Percentiles rank a stretch among this genome's conserved stretches.
Conservation (phyloP, 2,888 invertebrate genomes). For the Mythimna albipuncta region DNA sequence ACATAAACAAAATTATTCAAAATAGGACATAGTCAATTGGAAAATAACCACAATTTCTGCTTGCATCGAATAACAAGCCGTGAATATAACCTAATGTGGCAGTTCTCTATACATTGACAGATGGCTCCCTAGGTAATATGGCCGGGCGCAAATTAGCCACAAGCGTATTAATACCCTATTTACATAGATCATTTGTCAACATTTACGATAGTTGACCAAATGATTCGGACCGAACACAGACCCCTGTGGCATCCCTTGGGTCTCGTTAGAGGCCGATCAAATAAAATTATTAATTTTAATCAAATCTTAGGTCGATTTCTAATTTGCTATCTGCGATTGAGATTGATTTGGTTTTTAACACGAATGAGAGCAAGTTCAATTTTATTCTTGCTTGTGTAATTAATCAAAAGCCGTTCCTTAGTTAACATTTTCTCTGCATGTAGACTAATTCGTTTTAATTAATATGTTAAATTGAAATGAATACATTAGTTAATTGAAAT, state of each 20-base stretch:
- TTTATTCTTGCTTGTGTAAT: not conserved
- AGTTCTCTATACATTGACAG: constrained; percentile 61
- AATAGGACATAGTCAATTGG: not conserved
- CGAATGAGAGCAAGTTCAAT: not conserved
- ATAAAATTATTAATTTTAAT: constrained; percentile 30
- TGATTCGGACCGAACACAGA: constrained; percentile 49
- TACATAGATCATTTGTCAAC: constrained; percentile 69
- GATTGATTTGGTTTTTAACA: constrained; percentile 17
- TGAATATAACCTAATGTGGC: constrained; percentile 20
- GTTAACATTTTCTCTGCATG: not conserved
- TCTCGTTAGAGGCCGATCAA: constrained; percentile 41
- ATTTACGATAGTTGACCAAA: constrained; percentile 51
- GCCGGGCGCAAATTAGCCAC: constrained; percentile 69
- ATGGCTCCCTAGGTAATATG: constrained; percentile 69
- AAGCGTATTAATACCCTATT: constrained; percentile 61
- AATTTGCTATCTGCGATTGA: constrained; percentile 9
- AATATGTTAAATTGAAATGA: too few species aligned
- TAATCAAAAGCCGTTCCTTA: not conserved
- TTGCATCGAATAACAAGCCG: constrained; percentile 1
- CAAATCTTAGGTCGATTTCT: not conserved
- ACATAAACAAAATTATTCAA: not conserved
- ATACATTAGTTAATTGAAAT: not conserved
- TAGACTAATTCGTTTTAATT: not conserved
- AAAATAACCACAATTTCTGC: not conserved
- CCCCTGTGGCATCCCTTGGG: constrained; percentile 46